Evolutionary conservation across 2,797 vertebrate species (phyloP).

Genomic region (Gambusia yucatana): DNA sequence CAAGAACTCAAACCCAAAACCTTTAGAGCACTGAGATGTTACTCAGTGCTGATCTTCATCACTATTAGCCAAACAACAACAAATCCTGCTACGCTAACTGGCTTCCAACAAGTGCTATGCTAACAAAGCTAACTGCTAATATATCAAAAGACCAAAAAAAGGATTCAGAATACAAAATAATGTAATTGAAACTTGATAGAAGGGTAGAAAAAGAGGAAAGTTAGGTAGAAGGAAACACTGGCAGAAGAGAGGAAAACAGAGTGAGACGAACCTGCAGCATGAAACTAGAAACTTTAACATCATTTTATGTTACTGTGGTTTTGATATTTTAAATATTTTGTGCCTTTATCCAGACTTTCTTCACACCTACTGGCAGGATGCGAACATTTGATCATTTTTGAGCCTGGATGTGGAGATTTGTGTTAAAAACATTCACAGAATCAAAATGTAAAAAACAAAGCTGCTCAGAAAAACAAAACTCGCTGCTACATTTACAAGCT

Average conservation of each 20-base stretch:
- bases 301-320: not conserved
- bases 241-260: not conserved
- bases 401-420: too few relatives aligned
- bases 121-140: not conserved
- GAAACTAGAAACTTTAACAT: not conserved
- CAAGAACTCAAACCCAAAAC: not conserved
- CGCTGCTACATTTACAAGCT: too few relatives aligned
- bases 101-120: too few relatives aligned
- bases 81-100: not conserved
- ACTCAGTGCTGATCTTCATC: not conserved
- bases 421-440: not conserved
- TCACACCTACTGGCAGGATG: not conserved
- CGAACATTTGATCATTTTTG: not conserved
- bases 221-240: not conserved
- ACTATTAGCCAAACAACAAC: not conserved
- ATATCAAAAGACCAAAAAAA: not conserved
- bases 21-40: not conserved
- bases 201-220: not conserved
- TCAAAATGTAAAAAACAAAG: too few relatives aligned
- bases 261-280: not conserved
- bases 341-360: too few relatives aligned
- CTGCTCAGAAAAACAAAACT: too few relatives aligned
- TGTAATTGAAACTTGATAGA: too few relatives aligned
- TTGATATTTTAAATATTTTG: not conserved
- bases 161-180: too few relatives aligned